Evolutionary conservation across 1,140 invertebrate genomes (phyloP).

Genomic region (Procambarus virginalis): DNA sequence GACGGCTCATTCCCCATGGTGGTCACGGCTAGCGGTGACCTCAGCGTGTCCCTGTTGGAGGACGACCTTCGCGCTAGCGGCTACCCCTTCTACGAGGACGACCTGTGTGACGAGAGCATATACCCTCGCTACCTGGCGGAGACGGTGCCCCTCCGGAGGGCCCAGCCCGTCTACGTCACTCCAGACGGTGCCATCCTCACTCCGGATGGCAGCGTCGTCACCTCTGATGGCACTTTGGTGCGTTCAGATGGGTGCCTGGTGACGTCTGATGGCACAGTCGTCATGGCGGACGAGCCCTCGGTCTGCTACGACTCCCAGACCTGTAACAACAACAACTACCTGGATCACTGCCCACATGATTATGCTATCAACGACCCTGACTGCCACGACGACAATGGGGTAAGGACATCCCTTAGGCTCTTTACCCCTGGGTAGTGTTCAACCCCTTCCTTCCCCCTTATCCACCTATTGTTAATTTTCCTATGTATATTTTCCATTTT

Average conservation of each 20-base stretch:
- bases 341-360: not conserved
- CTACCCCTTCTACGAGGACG: constrained; percentile 15
- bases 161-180: constrained; percentile 49
- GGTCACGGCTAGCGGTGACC: constrained; percentile 46
- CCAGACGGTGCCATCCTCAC: constrained; percentile 46
- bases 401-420: not conserved
- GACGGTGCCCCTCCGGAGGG: constrained; percentile 1
- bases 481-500: no score
- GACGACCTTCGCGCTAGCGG: constrained; percentile 45
- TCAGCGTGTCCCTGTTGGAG: constrained; percentile 24
- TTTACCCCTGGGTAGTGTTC: no score
- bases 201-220: constrained; percentile 51
- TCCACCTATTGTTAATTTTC: no score
- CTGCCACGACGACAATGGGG: constrained; percentile 41
- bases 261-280: constrained; percentile 35
- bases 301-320: not conserved
- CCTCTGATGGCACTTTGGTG: constrained; percentile 46
- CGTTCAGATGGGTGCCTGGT: constrained; percentile 43
- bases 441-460: no score
- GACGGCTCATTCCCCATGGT: constrained; percentile 60
- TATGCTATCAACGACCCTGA: constrained; percentile 1
- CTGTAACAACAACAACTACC: constrained; percentile 43
- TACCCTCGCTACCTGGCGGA: constrained; percentile 1
- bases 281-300: not conserved
- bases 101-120: not conserved